phyloP scores from a whole-genome alignment of 2,113 vertebrate species.

The Helogale parvula region DNA sequence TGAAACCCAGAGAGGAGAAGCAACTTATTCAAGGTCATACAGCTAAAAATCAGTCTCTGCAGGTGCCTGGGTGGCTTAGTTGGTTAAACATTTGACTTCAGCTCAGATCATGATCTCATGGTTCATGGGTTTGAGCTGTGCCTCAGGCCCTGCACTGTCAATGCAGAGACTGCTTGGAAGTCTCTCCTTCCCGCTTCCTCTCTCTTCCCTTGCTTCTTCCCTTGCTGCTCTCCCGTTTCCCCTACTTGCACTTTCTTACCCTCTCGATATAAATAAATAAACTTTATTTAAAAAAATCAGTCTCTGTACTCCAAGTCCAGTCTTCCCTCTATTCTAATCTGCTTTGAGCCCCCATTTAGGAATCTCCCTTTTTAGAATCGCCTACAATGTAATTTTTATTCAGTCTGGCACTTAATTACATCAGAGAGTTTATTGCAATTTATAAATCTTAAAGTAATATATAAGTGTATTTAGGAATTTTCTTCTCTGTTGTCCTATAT shows the following conservation, averaged over 20 bases:
- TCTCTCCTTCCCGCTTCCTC: too few relatives aligned
- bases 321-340: constrained; percentile 6
- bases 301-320: background rate
- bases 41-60: constrained; percentile 30
- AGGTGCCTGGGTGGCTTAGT: too few relatives aligned
- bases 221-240: too few relatives aligned
- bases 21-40: constrained; percentile 21
- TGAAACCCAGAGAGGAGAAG: constrained; percentile 29
- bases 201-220: too few relatives aligned
- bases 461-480: constrained; percentile 44
- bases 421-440: background rate
- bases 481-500: constrained; percentile 35
- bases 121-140: too few relatives aligned
- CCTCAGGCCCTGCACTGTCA: too few relatives aligned
- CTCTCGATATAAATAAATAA: too few relatives aligned
- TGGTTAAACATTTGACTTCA: too few relatives aligned
- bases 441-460: constrained; percentile 53
- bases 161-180: too few relatives aligned
- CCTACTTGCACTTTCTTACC: too few relatives aligned
- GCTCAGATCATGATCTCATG: too few relatives aligned
- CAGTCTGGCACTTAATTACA: constrained; percentile 35
- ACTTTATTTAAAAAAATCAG: too few relatives aligned
- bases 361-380: constrained; percentile 41
- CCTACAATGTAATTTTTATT: constrained; percentile 50
- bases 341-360: constrained; percentile 7